Evolutionary conservation across 2,888 invertebrate genomes (phyloP).

Genomic region (Caenorhabditis virilis): DNA sequence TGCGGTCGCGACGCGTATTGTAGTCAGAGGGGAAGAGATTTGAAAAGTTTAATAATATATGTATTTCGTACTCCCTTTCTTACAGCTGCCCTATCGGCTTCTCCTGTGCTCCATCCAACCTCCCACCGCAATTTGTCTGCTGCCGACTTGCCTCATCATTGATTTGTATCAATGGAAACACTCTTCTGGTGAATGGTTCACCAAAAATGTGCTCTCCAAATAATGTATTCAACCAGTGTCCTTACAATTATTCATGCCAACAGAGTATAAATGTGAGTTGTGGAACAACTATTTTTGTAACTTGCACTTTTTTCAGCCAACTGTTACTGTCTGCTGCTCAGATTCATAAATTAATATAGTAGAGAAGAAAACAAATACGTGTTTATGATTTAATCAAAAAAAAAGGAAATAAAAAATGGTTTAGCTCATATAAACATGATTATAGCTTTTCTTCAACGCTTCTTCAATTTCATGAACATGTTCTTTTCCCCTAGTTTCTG

Average conservation of each 20-base stretch:
- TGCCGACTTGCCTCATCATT: slow-evolving; percentile 59
- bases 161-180: slow-evolving; percentile 44
- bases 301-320: slow-evolving; percentile 38
- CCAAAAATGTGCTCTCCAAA: slow-evolving; percentile 48
- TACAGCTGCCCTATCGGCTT: slow-evolving; percentile 52
- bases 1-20: too few species aligned
- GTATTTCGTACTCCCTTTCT: neutral
- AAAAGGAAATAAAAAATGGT: slow-evolving; percentile 4
- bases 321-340: slow-evolving; percentile 53
- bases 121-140: slow-evolving; percentile 51
- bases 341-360: slow-evolving; percentile 6
- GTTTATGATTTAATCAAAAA: slow-evolving; percentile 1
- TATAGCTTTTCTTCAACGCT: slow-evolving; percentile 70
- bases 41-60: too few species aligned
- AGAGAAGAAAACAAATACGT: neutral
- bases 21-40: too few species aligned
- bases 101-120: slow-evolving; percentile 51
- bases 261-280: slow-evolving; percentile 56
- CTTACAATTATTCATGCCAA: slow-evolving; percentile 56
- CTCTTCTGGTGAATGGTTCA: slow-evolving; percentile 44
- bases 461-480: slow-evolving; percentile 77
- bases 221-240: slow-evolving; percentile 52
- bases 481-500: slow-evolving; percentile 83
- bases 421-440: slow-evolving; percentile 40
- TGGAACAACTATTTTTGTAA: neutral